Base-by-base conservation (phyloP, 1,140 invertebrate genomes). In the Gryllus bimaculatus region DNA sequence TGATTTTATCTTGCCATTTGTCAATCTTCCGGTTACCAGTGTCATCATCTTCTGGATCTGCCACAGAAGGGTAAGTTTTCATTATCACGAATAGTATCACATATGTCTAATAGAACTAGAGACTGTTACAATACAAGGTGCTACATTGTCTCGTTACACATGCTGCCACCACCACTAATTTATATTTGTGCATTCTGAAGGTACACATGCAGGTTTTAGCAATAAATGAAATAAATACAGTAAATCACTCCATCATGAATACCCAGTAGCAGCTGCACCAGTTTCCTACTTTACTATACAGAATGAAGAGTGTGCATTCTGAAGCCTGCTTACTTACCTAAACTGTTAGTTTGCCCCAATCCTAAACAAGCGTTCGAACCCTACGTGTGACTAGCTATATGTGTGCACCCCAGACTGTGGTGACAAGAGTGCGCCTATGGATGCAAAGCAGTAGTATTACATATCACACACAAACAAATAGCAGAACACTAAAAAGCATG, bases 1-100 rank as follows among this genome's bases (percentile, higher is more conserved):
- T 93, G 82, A 95, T 95, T 81, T 93, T 91, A 83, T 94, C 92
- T 85, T 95, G 93, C 93, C 94, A 95, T 83, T 94, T 84, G 75
- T 85, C 84, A 12, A 79, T 76, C 49, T 85, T 83, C 76, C 76
- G 26, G 10, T 15, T n/a, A 10, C 47, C 90, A 80, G 90, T 89
- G 84, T 92, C 89, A 75, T 88, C 89, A 81, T 89, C 89, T 83
- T 79, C 78, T 21, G 15, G 49, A 77, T 79, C 79, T 79, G 79
- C 8, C 21, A 75, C 54, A 79, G 26, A 76, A n/a, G n/a, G 15
- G 15, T 75, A 3, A 75, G 74, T 21, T 6, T 39, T 26, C 73
- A 74, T n/a, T 18, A n/a, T 15, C 10, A 74, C 8, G 73, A 15
- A 10, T 6, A 0, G 74, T 39, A 39, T 2, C 26, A 2, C 26